Percentiles rank a stretch among this genome's conserved stretches.
These are phyloP conservation scores for Phymastichus coffea DNA, from an alignment of 1,140 invertebrate genomes.

Conservation along the genomic window DNA sequence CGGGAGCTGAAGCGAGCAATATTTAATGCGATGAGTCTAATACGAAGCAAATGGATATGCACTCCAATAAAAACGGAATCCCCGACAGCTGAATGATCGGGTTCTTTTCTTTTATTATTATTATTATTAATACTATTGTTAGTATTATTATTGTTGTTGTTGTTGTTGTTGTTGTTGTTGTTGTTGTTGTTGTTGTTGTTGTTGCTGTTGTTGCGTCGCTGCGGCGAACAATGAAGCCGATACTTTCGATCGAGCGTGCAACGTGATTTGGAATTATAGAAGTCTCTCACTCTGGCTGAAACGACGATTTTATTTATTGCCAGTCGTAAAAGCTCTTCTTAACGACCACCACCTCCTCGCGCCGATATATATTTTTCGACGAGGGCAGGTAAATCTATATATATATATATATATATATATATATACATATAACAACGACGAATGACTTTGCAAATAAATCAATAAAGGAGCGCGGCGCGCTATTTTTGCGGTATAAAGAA, in stretches of 20 bases:
- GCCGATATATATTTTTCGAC: constrained; percentile 5
- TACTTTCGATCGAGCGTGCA: not conserved
- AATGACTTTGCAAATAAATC: constrained; percentile 13
- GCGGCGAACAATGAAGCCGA: not conserved
- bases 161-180: no score
- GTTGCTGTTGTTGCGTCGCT: no score
- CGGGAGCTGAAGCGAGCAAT: no score
- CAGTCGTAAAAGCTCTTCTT: not conserved
- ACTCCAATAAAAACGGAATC: not conserved
- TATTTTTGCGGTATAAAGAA: constrained; percentile 6
- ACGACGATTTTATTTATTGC: constrained; percentile 2
- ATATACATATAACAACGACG: constrained; percentile 9
- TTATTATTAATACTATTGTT: no score
- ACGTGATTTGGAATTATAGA: constrained; percentile 3
- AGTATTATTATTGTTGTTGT: no score
- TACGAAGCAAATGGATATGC: no score
- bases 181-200: no score
- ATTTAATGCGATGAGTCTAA: no score
- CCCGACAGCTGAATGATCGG: not conserved
- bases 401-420: no score
- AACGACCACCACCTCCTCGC: no score
- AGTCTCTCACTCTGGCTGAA: constrained; percentile 3
- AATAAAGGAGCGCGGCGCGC: not conserved
- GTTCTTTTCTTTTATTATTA: no score
- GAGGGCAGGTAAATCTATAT: no score